These are phyloP conservation scores for Sturnus vulgaris DNA, from an alignment of 2,113 vertebrate species.

Conservation along the genomic window DNA sequence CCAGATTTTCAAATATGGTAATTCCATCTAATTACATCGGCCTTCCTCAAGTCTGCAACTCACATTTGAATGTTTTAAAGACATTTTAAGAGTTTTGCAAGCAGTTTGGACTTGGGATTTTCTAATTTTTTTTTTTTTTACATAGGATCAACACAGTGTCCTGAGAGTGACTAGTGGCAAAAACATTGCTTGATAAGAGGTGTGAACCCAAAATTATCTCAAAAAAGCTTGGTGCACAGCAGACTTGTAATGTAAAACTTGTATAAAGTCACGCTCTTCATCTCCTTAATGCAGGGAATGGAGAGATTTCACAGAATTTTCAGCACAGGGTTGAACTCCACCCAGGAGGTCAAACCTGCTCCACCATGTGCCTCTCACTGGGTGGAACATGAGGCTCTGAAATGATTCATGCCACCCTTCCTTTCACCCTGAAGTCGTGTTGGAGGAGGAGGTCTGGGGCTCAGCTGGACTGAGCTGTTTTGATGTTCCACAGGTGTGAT, in stretches of 20 bases:
- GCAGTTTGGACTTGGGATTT: neutral
- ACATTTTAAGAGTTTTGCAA: neutral
- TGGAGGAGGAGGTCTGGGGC: neutral
- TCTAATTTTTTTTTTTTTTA: neutral
- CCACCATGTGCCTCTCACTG: accelerated
- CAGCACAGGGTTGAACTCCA: neutral
- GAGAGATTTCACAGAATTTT: neutral
- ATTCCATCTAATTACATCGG: neutral
- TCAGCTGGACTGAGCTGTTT: constrained; percentile 62
- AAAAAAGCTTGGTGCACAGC: neutral
- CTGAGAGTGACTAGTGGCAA: neutral
- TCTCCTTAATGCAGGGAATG: neutral
- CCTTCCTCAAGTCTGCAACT: neutral
- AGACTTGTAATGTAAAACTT: neutral
- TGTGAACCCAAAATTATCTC: neutral
- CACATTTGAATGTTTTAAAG: neutral
- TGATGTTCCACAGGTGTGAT: constrained; percentile 81
- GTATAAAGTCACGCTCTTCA: neutral
- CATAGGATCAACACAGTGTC: accelerated
- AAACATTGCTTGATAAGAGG: neutral
- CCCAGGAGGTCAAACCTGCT: neutral
- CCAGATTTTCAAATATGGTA: neutral
- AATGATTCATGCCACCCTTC: neutral
- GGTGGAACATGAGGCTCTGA: neutral
- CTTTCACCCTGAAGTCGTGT: neutral